Conservation (phyloP, 1,140 invertebrate genomes). For the Aradophagus sp. region DNA sequence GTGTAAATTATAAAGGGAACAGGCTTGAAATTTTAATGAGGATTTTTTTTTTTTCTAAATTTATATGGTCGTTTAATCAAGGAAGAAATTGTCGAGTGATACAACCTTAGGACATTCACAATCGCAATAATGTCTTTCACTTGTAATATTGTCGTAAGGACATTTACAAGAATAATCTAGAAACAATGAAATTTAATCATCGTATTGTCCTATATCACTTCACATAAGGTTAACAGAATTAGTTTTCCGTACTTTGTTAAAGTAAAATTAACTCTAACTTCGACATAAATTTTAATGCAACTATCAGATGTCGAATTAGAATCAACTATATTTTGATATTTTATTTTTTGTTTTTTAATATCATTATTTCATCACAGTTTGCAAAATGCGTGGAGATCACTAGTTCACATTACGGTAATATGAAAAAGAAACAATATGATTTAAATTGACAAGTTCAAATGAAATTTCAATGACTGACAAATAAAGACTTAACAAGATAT, state of each 20-base stretch:
- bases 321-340: slow-evolving; percentile 42
- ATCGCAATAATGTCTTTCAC: too few species aligned
- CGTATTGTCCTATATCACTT: slow-evolving; percentile 38
- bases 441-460: slow-evolving; percentile 25
- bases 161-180: slow-evolving; percentile 46
- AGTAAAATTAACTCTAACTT: slow-evolving; percentile 14
- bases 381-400: slow-evolving; percentile 39
- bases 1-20: too few species aligned
- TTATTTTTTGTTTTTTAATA: slow-evolving; percentile 30
- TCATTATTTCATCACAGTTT: slow-evolving; percentile 54
- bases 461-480: too few species aligned
- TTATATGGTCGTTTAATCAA: too few species aligned
- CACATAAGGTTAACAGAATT: slow-evolving; percentile 28
- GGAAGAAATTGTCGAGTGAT: slow-evolving; percentile 1
- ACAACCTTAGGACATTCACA: slow-evolving; percentile 2
- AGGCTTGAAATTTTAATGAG: too few species aligned
- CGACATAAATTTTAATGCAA: slow-evolving; percentile 16
- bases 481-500: too few species aligned
- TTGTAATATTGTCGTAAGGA: slow-evolving; percentile 36
- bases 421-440: slow-evolving; percentile 14
- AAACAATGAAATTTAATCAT: slow-evolving; percentile 33
- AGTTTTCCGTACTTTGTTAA: slow-evolving; percentile 23
- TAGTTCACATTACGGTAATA: slow-evolving; percentile 19
- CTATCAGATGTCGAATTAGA: slow-evolving; percentile 35
- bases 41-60: too few species aligned